Evolutionary conservation across 2,888 invertebrate species (phyloP).

Genomic region (Metellina segmentata): DNA sequence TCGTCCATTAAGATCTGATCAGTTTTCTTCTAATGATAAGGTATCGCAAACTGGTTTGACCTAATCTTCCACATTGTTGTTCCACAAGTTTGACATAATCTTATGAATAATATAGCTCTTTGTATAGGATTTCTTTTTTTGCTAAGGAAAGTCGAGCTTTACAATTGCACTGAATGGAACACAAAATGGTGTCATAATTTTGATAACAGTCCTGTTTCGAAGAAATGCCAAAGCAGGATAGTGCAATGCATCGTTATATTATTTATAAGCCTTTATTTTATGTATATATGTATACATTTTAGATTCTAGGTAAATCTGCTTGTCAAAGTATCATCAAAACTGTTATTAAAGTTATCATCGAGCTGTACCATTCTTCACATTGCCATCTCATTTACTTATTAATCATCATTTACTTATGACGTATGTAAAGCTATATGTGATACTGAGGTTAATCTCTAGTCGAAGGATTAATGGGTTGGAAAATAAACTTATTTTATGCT

Average conservation of each 20-base stretch:
- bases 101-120: too few relatives aligned
- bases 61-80: too few relatives aligned
- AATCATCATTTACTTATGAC: constrained; percentile 44
- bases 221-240: constrained; percentile 60
- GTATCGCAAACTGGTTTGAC: too few relatives aligned
- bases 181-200: constrained; percentile 6
- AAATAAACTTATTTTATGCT: constrained; percentile 19
- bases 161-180: not conserved
- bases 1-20: too few relatives aligned
- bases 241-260: constrained; percentile 57
- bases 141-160: not conserved
- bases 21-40: too few relatives aligned
- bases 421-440: constrained; percentile 69
- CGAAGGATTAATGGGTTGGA: constrained; percentile 36
- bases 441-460: constrained; percentile 72
- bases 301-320: constrained; percentile 53
- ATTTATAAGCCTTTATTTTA: constrained; percentile 69
- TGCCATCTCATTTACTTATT: constrained; percentile 44
- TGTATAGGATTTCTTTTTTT: not conserved
- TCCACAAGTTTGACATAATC: too few relatives aligned
- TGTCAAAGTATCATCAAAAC: constrained; percentile 42
- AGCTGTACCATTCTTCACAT: constrained; percentile 24
- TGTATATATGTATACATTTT: constrained; percentile 53
- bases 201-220: constrained; percentile 29
- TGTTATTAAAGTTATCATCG: constrained; percentile 51